A percentile compares a stretch with the other conserved stretches of the same genome.
These are phyloP conservation scores for Pollenia griseotomentosa DNA, from an alignment of 2,888 invertebrate species.

Conservation along the genomic window DNA sequence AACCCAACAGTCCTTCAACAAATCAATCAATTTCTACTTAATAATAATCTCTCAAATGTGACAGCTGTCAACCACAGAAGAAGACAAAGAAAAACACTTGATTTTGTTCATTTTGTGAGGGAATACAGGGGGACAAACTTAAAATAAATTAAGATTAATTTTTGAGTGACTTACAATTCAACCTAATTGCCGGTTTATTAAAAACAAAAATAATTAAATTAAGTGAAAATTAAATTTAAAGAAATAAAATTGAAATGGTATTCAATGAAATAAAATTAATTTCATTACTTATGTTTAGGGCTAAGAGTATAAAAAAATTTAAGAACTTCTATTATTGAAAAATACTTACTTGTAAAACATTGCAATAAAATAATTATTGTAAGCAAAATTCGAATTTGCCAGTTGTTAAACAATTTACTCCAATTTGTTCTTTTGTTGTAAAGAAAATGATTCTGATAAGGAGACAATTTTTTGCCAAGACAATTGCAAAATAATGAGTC, in stretches of 20 bases:
- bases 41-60: slow-evolving; percentile 51
- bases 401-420: slow-evolving; percentile 77
- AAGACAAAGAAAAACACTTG: neutral
- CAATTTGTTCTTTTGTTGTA: slow-evolving; percentile 30
- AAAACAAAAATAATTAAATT: neutral
- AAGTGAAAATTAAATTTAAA: neutral
- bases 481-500: slow-evolving; percentile 52
- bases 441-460: slow-evolving; percentile 23
- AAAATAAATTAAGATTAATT: slow-evolving; percentile 50
- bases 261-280: slow-evolving; percentile 34
- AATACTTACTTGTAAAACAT: slow-evolving; percentile 82
- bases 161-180: neutral
- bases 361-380: slow-evolving; percentile 83
- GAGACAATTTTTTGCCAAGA: slow-evolving; percentile 27
- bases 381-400: slow-evolving; percentile 82
- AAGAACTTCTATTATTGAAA: slow-evolving; percentile 42
- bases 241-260: neutral
- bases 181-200: neutral
- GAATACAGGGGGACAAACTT: neutral
- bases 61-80: slow-evolving; percentile 57
- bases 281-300: neutral
- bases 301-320: neutral
- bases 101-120: neutral
- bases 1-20: neutral
- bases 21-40: slow-evolving; percentile 58